Evolutionary conservation across 2,888 invertebrate genomes (phyloP).

Genomic region (Molorchus minor): DNA sequence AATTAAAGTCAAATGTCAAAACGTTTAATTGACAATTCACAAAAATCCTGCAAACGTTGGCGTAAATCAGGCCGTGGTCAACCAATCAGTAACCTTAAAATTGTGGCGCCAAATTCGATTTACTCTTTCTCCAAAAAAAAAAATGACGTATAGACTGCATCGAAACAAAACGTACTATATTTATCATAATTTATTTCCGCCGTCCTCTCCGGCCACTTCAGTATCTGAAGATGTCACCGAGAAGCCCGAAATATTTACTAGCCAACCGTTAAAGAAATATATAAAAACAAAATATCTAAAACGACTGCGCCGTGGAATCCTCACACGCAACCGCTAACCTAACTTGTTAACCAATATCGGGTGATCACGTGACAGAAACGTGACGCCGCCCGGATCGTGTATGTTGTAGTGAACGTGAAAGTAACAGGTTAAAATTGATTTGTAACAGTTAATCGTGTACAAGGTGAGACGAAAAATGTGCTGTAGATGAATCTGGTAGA

Average conservation of each 20-base stretch:
- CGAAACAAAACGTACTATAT: too few relatives aligned
- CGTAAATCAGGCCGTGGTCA: too few relatives aligned
- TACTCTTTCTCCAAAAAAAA: too few relatives aligned
- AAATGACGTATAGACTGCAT: too few relatives aligned
- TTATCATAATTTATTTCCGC: not conserved
- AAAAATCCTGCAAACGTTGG: too few relatives aligned
- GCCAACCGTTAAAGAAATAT: not conserved
- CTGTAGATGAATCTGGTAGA: too few relatives aligned
- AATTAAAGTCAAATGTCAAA: too few relatives aligned
- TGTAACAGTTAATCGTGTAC: constrained; percentile 28
- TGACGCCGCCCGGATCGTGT: constrained; percentile 26
- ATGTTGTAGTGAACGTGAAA: constrained; percentile 36
- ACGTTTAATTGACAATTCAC: too few relatives aligned
- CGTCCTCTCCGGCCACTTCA: not conserved
- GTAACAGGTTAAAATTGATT: constrained; percentile 16
- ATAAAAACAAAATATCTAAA: constrained; percentile 11
- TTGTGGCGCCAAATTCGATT: too few relatives aligned
- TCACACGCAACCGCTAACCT: constrained; percentile 32
- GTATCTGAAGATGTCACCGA: not conserved
- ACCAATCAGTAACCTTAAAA: too few relatives aligned
- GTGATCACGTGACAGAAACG: constrained; percentile 38
- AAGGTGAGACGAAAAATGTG: constrained; percentile 6
- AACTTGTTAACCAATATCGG: constrained; percentile 37
- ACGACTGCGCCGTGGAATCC: constrained; percentile 29
- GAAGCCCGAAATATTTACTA: too few relatives aligned